Base-by-base conservation (phyloP, 2,113 vertebrate genomes). In the Centropus unirufus region DNA sequence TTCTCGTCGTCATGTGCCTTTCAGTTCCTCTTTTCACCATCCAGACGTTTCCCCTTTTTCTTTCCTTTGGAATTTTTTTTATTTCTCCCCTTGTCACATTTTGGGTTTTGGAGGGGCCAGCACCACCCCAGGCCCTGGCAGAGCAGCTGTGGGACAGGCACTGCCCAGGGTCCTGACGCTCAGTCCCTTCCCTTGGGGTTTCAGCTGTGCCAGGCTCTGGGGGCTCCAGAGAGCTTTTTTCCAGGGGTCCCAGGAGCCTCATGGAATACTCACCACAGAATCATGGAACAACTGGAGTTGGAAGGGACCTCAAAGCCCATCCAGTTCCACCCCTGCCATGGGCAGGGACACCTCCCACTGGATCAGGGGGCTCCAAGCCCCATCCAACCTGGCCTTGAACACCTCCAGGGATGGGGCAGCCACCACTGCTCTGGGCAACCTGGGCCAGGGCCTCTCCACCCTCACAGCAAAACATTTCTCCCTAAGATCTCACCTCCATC, bases 21-120 rank as follows among this genome's bases (percentile, higher is more conserved):
- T 97, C 88, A 0, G 64, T 97, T 97, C 96, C 93, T 78, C 96
- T 96, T 96, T 89, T 40, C 24, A 1, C 69, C 93, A 30, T 93
- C 93, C 95, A 97, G 96, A 96, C 94, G 1, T 97, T 97, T 97
- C 96, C 95, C 73, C 95, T 96, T 97, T 96, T 87, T 94, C 93
- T 94, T 96, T 96, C 94, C 96, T 94, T 92, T 87, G 94, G 95
- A 96, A 94, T 94, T 96, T 97, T 95, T 96, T 93, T 40, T n/a
- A 12, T 90, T 89, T 95, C 90, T 94, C 73, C 76, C 64, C n/a
- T 14, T 7, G 73, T 89, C 36, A 32, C 2, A 2, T 70, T 75
- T 54, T 58, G 94, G 80, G 68, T 64, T 90, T n/a, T 21, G 87
- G 54, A 69, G 91, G 66, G 19, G n/a, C 72, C 8, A 1, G 66